Evolutionary conservation across 2,888 invertebrate genomes (phyloP).

Genomic region (Rhaphigaster nebulosa): DNA sequence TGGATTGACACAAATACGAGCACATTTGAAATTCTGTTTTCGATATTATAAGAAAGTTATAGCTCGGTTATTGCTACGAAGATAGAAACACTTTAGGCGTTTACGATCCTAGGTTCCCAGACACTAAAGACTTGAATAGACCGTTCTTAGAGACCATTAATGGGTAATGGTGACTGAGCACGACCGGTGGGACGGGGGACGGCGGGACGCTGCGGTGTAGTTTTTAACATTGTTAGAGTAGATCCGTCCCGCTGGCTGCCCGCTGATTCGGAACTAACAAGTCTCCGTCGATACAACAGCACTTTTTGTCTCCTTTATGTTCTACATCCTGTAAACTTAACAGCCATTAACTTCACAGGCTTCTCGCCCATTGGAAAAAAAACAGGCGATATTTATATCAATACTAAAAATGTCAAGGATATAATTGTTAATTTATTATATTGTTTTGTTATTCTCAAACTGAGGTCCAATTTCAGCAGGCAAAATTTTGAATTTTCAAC

Average conservation of each 20-base stretch:
- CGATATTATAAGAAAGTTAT: too few relatives aligned
- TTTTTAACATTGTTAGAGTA: constrained; percentile 7
- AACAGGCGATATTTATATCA: neutral
- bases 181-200: neutral
- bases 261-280: neutral
- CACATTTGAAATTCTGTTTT: too few relatives aligned
- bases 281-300: neutral
- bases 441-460: too few relatives aligned
- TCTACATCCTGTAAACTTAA: neutral
- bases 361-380: neutral
- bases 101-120: neutral
- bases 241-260: neutral
- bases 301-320: neutral
- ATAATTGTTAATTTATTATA: too few relatives aligned
- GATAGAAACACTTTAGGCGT: neutral
- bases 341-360: neutral
- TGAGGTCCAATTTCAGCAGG: too few relatives aligned
- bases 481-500: too few relatives aligned
- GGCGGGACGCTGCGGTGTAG: neutral
- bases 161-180: neutral
- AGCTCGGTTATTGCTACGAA: neutral
- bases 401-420: too few relatives aligned
- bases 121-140: neutral
- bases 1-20: too few relatives aligned
- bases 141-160: neutral